Base-by-base conservation (phyloP, 2,113 vertebrate genomes). In the Lampris megalopsis region DNA sequence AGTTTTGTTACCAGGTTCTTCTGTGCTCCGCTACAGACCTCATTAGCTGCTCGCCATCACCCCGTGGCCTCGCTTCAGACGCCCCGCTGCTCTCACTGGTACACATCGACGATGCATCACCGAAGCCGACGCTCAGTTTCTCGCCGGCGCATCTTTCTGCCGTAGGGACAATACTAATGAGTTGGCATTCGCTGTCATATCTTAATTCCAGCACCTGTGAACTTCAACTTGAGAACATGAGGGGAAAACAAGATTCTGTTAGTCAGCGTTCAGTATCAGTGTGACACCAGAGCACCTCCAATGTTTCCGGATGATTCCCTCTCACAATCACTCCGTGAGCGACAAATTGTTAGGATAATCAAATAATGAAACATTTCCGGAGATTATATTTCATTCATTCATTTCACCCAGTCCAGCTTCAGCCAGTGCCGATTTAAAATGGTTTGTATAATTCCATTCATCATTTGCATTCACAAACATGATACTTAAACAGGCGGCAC, bases 31-130 rank as follows among this genome's bases (percentile, higher is more conserved):
- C 37, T 0, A 5, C 67, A 61, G 66, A 68, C 63, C 72, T 88
- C 80, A 81, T 79, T 77, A 75, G 71, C 72, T 6, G 59, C 56
- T 73, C 58, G 9, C 52, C 1, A 74, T 79, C 67, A 81, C 73
- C 65, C 48, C 24, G 81, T 78, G 76, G 61, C 75, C 70, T 71
- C 43, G 37, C 71, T 52, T 80, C 3, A 10, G 36, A 52, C 9
- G 1, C 36, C n/a, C 57, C 37, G 5, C 24, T 3, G 41, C 8
- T 47, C 43, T 38, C 64, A 75, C 65, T 1, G 11, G 13, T n/a
- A 35, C 65, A 78, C 63, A 67, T 37, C 65, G 52, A 80, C 59
- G 66, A 58, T 57, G 66, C 68, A 48, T 36, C 65, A 41, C 37
- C 6, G 36, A 68, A 50, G 61, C 47, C 67, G 37, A 45, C 0